Evolutionary conservation across 1,140 invertebrate species (phyloP).

Genomic region (Agrypnia vestita): DNA sequence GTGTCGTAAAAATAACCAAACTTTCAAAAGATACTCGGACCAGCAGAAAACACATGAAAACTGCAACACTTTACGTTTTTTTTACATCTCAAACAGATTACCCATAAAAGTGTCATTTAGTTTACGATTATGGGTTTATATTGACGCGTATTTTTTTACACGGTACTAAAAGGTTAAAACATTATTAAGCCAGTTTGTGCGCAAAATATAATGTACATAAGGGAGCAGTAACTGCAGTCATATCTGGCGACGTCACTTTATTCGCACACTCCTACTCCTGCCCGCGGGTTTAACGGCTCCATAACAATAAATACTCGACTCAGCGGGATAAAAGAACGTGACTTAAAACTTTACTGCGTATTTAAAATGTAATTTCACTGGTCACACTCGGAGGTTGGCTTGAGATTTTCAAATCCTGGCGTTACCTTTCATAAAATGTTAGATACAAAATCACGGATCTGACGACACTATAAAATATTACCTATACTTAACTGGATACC

Average conservation of each 20-base stretch:
- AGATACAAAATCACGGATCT: no score
- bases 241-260: background rate
- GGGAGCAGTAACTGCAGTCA: background rate
- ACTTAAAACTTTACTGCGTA: background rate
- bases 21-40: background rate
- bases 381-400: background rate
- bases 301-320: constrained; percentile 17
- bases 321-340: background rate
- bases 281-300: constrained; percentile 1
- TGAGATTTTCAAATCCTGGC: background rate
- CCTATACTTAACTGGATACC: no score
- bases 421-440: no score
- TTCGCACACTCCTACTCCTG: background rate
- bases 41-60: background rate
- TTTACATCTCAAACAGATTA: background rate
- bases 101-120: background rate
- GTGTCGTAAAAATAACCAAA: background rate
- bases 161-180: no score
- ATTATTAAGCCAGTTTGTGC: background rate
- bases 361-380: constrained; percentile 20
- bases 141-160: no score
- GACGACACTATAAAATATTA: no score
- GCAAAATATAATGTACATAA: background rate
- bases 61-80: background rate
- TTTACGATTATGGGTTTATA: background rate